These are phyloP conservation scores for Drosophila ercepeae DNA, from an alignment of 1,140 invertebrate genomes.

Conservation along the genomic window DNA sequence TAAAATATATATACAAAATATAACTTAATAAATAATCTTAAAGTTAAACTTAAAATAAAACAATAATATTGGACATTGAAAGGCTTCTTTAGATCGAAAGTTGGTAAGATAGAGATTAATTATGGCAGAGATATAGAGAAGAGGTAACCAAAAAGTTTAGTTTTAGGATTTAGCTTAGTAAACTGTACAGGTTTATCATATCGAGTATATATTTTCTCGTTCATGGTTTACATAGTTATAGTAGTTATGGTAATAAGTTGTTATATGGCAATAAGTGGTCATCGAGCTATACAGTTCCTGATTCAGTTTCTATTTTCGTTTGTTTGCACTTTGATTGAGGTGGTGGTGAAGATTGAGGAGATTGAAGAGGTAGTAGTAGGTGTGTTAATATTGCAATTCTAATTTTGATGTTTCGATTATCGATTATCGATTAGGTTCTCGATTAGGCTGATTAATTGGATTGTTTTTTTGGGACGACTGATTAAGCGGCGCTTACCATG, in stretches of 20 bases:
- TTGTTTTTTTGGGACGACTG: conserved; percentile 16
- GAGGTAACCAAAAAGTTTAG: conserved; percentile 35
- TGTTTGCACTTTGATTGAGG: neutral
- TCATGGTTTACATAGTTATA: conserved; percentile 25
- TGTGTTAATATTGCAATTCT: conserved; percentile 31
- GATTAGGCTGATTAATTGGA: conserved; percentile 22
- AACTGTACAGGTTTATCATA: conserved; percentile 73
- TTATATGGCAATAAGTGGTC: conserved; percentile 21
- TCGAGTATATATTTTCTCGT: conserved; percentile 53
- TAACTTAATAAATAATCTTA: conserved; percentile 29
- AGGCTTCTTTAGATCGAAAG: neutral
- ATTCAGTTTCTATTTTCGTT: conserved; percentile 3
- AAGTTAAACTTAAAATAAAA: conserved; percentile 21
- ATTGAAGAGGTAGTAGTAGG: too few relatives aligned
- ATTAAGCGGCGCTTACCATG: conserved; percentile 71
- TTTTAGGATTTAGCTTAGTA: conserved; percentile 60
- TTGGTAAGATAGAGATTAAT: conserved; percentile 14
- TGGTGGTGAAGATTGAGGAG: too few relatives aligned
- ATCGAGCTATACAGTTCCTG: conserved; percentile 29
- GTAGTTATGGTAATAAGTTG: conserved; percentile 30
- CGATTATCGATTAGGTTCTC: too few relatives aligned
- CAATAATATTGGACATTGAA: conserved; percentile 18
- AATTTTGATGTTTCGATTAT: conserved; percentile 27
- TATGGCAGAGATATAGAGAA: conserved; percentile 23
- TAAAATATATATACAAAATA: conserved; percentile 48